These are phyloP conservation scores for Oligia strigilis DNA, from an alignment of 2,888 invertebrate species.

Conservation along the genomic window DNA sequence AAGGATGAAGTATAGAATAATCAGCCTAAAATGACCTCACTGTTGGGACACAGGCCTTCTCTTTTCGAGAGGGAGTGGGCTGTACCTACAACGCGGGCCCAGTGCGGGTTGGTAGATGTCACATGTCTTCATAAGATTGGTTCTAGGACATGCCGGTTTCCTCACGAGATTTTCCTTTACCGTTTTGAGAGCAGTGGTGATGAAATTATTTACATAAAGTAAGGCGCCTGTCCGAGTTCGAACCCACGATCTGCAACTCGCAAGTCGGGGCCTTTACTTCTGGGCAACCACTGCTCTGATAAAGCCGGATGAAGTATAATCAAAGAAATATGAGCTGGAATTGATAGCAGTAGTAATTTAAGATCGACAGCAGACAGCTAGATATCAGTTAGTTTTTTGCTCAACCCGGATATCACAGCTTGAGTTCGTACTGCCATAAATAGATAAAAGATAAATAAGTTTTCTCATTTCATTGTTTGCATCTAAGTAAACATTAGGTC, in stretches of 20 bases:
- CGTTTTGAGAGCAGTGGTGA: neutral
- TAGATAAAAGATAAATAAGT: slow-evolving; percentile 25
- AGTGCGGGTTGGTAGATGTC: neutral
- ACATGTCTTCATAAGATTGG: no score
- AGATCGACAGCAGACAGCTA: neutral
- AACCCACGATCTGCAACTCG: neutral
- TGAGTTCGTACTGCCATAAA: slow-evolving; percentile 3
- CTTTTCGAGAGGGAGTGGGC: no score
- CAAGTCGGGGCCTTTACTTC: neutral
- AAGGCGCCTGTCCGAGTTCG: neutral
- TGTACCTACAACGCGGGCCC: neutral
- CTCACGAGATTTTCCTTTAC: neutral
- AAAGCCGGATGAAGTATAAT: neutral
- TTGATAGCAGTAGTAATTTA: neutral
- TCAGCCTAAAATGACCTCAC: neutral
- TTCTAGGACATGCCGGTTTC: neutral
- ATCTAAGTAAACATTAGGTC: slow-evolving; percentile 37
- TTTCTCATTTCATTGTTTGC: slow-evolving; percentile 38
- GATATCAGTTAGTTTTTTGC: slow-evolving; percentile 4
- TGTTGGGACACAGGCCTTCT: no score
- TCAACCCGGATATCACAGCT: slow-evolving; percentile 37
- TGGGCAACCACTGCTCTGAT: neutral
- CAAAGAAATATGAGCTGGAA: no score
- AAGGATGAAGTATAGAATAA: neutral
- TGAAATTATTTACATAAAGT: neutral